Conservation (phyloP, 2,888 invertebrate species). For the Limnephilus rhombicus region DNA sequence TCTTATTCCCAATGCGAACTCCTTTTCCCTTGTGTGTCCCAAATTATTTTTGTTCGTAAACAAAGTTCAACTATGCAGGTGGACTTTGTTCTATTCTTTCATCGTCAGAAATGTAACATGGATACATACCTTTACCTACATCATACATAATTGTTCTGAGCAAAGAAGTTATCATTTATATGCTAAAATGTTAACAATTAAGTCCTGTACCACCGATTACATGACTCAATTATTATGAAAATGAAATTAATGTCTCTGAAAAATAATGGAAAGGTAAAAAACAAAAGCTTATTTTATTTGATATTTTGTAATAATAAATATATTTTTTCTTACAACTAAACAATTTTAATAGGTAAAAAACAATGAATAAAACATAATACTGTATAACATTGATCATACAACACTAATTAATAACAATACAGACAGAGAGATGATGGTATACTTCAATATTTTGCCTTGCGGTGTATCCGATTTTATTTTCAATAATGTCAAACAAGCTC, state of each 20-base stretch:
- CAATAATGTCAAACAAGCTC: too few relatives aligned
- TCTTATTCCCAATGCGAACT: background rate
- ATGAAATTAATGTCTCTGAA: background rate
- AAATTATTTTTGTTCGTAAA: background rate
- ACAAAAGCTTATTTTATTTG: background rate
- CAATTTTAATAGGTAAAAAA: background rate
- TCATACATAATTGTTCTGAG: too few relatives aligned
- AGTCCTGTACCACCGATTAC: background rate
- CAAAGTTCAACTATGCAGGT: too few relatives aligned
- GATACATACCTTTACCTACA: too few relatives aligned
- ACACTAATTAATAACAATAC: background rate
- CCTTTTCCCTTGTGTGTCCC: background rate
- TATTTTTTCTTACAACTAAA: background rate
- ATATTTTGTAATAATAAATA: slow-evolving; percentile 6
- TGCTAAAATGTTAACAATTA: background rate
- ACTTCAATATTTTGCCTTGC: too few relatives aligned
- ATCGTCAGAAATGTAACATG: background rate
- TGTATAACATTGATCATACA: background rate
- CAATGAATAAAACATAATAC: background rate
- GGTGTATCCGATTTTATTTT: too few relatives aligned
- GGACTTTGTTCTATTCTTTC: background rate
- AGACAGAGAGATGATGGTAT: background rate
- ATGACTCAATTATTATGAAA: background rate
- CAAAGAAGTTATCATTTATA: background rate
- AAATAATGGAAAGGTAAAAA: background rate